A percentile compares a stretch with the other conserved stretches of the same genome.
Evolutionary conservation across 2,113 vertebrate genomes (phyloP).

Genomic region (Sprattus sprattus): DNA sequence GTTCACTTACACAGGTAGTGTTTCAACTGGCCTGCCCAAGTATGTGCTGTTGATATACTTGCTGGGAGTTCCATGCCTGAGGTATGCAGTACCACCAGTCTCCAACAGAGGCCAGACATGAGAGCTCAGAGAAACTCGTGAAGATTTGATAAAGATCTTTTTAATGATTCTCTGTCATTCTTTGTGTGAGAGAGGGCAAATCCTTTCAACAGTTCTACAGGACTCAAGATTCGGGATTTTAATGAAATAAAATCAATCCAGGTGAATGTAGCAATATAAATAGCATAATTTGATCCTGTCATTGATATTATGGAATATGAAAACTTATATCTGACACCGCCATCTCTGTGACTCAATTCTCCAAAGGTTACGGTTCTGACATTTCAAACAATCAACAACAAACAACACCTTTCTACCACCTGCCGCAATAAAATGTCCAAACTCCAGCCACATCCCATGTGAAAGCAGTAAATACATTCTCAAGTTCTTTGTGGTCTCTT

Average conservation of each 20-base stretch:
- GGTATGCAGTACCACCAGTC: neutral
- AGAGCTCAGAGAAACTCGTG: neutral
- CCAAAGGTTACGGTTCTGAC: neutral
- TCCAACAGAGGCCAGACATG: neutral
- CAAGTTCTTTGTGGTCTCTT: neutral
- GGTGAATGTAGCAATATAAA: neutral
- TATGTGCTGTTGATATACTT: neutral
- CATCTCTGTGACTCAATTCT: neutral
- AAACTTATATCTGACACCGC: neutral
- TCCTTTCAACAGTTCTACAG: neutral
- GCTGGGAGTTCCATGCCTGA: neutral
- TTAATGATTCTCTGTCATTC: neutral
- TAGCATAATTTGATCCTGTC: neutral
- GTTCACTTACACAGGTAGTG: neutral
- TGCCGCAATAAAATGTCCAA: neutral
- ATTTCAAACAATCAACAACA: neutral
- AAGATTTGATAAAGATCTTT: neutral
- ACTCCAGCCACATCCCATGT: neutral
- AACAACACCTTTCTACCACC: neutral
- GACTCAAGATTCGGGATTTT: neutral
- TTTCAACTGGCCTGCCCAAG: neutral
- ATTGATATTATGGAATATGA: neutral
- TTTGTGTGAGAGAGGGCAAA: neutral
- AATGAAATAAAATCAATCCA: neutral
- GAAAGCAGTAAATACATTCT: neutral